Conservation (phyloP, 2,797 vertebrate species). For the Periparus ater region DNA sequence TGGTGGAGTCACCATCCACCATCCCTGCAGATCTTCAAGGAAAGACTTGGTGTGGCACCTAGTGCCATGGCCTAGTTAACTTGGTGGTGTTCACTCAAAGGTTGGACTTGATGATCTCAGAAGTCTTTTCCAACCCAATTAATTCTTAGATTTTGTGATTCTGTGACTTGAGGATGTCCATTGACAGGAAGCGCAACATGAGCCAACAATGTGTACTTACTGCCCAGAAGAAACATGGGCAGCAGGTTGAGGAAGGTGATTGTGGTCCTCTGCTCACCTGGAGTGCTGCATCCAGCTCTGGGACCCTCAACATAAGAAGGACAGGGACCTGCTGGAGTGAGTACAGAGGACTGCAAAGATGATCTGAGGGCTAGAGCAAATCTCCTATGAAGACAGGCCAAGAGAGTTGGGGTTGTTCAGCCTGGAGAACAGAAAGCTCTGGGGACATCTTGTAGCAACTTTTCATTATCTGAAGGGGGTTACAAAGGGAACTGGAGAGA, state of each 20-base stretch:
- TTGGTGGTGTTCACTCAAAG: background rate
- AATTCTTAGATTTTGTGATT: background rate
- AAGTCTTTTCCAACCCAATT: background rate
- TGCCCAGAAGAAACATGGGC: background rate
- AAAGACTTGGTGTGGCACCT: background rate
- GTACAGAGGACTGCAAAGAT: background rate
- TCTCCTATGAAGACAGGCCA: background rate
- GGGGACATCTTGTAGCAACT: background rate
- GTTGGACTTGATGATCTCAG: background rate
- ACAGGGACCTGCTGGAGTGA: too few relatives aligned
- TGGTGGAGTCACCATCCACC: background rate
- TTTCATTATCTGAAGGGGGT: background rate
- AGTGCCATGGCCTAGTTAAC: background rate
- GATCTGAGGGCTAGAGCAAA: background rate
- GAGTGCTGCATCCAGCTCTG: background rate
- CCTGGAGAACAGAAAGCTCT: background rate
- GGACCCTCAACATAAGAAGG: rapidly evolving
- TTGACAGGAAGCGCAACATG: background rate
- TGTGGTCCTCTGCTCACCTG: background rate
- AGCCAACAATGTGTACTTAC: background rate
- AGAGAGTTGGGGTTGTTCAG: background rate
- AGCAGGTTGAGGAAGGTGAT: background rate
- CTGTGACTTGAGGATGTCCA: background rate
- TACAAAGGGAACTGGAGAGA: background rate
- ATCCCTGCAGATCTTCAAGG: background rate